Evolutionary conservation across 2,797 vertebrate species (phyloP).

Genomic region (Labroides dimidiatus): DNA sequence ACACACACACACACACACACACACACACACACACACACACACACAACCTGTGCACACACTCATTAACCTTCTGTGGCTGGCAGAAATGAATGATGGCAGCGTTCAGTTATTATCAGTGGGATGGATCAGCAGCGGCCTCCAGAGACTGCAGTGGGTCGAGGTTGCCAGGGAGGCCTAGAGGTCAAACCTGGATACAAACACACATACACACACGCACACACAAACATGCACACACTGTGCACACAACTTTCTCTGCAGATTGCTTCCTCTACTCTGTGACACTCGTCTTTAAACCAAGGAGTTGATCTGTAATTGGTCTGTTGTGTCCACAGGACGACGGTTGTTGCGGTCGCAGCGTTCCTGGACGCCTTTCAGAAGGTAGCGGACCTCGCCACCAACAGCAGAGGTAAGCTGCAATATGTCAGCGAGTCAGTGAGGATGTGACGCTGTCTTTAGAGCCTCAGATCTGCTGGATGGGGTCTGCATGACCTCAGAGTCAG

Average conservation of each 20-base stretch:
- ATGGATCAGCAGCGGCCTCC: constrained; percentile 25
- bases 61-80: constrained; percentile 65
- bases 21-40: constrained; percentile 1
- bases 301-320: neutral
- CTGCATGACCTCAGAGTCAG: neutral
- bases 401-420: constrained; percentile 85
- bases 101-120: constrained; percentile 54
- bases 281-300: too few relatives aligned
- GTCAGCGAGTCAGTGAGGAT: neutral
- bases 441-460: too few relatives aligned
- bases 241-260: too few relatives aligned
- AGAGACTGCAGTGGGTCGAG: constrained; percentile 24
- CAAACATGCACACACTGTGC: too few relatives aligned
- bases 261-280: constrained; percentile 16
- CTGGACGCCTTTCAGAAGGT: constrained; percentile 97
- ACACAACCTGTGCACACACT: constrained; percentile 11
- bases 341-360: constrained; percentile 92
- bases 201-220: neutral
- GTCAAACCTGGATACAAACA: constrained; percentile 41
- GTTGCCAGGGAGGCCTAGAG: constrained; percentile 24
- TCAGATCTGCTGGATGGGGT: too few relatives aligned
- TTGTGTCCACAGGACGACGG: constrained; percentile 85
- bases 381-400: constrained; percentile 94
- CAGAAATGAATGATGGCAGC: constrained; percentile 62
- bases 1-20: constrained; percentile 9